These are phyloP conservation scores for Xestia xanthographa DNA, from an alignment of 2,888 invertebrate genomes.

Conservation along the genomic window DNA sequence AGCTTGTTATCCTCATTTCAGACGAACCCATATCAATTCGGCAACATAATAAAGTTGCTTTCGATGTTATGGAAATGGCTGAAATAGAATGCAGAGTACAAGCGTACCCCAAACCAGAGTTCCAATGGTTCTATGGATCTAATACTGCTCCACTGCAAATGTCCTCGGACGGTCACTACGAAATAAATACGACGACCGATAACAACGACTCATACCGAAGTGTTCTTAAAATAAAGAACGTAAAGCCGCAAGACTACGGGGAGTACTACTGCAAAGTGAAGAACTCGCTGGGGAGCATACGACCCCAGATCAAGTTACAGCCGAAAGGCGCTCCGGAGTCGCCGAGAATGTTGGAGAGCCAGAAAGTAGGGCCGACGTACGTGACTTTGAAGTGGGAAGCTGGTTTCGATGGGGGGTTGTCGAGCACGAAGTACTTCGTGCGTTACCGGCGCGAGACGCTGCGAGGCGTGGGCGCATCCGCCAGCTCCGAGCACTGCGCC, in stretches of 20 bases:
- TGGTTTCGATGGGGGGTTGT: conserved; percentile 97
- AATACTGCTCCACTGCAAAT: conserved; percentile 94
- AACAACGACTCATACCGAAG: conserved; percentile 97
- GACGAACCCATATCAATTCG: conserved; percentile 96
- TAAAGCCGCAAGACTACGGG: conserved; percentile 96
- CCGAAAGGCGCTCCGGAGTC: conserved; percentile 97
- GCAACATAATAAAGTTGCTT: conserved; percentile 97
- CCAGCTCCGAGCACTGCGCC: conserved; percentile 78
- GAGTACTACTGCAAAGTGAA: conserved; percentile 97
- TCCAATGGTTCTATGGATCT: conserved; percentile 96
- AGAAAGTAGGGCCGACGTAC: conserved; percentile 94
- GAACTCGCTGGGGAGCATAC: conserved; percentile 94
- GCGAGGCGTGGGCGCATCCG: conserved; percentile 89
- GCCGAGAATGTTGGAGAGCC: conserved; percentile 93
- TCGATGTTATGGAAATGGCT: conserved; percentile 95
- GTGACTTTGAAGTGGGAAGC: conserved; percentile 96
- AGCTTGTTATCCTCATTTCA: conserved; percentile 76
- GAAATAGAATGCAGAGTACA: conserved; percentile 97
- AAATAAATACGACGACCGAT: conserved; percentile 95
- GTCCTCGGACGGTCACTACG: conserved; percentile 96
- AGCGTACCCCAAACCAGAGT: conserved; percentile 97
- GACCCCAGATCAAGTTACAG: conserved; percentile 94
- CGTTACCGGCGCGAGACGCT: conserved; percentile 93
- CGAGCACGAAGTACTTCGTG: conserved; percentile 97
- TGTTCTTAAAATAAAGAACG: conserved; percentile 93